Evolutionary conservation across 2,888 invertebrate genomes (phyloP), one percentile per base, ranked within the genome.

Genomic region (Microctonus hyperodae): DNA sequence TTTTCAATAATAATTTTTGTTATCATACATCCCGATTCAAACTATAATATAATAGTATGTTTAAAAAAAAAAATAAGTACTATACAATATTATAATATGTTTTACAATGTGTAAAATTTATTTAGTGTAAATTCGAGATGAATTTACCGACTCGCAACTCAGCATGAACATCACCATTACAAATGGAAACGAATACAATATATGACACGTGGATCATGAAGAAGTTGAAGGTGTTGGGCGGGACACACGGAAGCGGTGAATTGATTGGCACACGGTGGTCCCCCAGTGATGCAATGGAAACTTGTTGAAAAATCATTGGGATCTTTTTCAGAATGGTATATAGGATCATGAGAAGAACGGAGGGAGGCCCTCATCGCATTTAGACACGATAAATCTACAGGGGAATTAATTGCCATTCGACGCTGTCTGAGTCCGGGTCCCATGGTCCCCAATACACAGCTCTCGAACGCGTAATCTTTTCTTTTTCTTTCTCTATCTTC

Each of bases 401-500:
- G 75, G 77, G 81, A 81, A 81, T 81, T 81, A 81, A 81, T 81
- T 81, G 81, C 81, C 79, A 76, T 80, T 79, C 72, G 79, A 78
- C 77, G 74, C 79, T 80, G 79, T 80, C 16, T 79, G 75, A 73
- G 75, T 74, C 74, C 72, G 74, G 74, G 72, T 75, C 69, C 73
- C 78, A 75, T 75, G 74, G 56, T 61, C 40, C 35, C 63, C 65
- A 65, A 22, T 61, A 68, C 64, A 64, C 67, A 58, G 51, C 63
- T n/a, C n/a, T n/a, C 68, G 40, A 37, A 28, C 61, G 53, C n/a
- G 51, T 28, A 68, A 53, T 50, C 70, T 70, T 66, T 62, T 60
- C 40, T 67, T 60, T 63, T 50, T 33, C 35, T 53, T 35, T 28
- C 62, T 68, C 62, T 57, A 56, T 61, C 69, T 65, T 68, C 58